These are phyloP conservation scores for Paradisaea rubra DNA, from an alignment of 2,113 vertebrate species.

Conservation along the genomic window DNA sequence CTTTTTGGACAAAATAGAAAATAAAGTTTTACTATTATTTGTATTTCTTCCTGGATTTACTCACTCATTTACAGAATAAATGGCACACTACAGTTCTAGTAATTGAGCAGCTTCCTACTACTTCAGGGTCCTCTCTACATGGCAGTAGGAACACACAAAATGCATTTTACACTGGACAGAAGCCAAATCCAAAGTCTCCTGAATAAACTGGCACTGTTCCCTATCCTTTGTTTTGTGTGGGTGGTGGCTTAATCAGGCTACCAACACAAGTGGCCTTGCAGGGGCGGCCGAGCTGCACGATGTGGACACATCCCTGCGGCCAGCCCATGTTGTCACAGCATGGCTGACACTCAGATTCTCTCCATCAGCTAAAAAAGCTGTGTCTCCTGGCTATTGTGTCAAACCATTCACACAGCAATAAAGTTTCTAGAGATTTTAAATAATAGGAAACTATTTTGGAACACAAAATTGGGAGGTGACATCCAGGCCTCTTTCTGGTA, in stretches of 20 bases:
- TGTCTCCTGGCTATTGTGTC: not conserved
- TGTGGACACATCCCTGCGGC: not conserved
- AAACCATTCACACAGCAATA: not conserved
- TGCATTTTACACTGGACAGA: not conserved
- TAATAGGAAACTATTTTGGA: not conserved
- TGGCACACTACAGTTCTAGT: not conserved
- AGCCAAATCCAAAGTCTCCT: not conserved
- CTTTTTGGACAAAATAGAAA: not conserved
- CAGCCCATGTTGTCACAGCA: fast-evolving
- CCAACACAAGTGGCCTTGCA: not conserved
- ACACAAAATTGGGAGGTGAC: not conserved
- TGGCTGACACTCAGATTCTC: not conserved
- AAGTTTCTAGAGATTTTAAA: not conserved
- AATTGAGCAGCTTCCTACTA: not conserved
- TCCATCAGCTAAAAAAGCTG: not conserved
- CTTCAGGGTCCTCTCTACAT: not conserved
- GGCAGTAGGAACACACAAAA: not conserved
- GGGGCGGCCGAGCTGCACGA: fast-evolving
- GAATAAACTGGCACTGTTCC: not conserved
- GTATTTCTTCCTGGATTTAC: not conserved
- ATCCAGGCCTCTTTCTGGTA: not conserved
- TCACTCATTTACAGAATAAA: not conserved
- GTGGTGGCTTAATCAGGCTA: not conserved
- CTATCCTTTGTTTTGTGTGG: constrained; percentile 12
- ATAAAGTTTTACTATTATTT: not conserved